Percentiles rank a stretch among this genome's conserved stretches.
These are phyloP conservation scores for Lithobates pipiens DNA, from an alignment of 2,797 vertebrate species.

Conservation along the genomic window DNA sequence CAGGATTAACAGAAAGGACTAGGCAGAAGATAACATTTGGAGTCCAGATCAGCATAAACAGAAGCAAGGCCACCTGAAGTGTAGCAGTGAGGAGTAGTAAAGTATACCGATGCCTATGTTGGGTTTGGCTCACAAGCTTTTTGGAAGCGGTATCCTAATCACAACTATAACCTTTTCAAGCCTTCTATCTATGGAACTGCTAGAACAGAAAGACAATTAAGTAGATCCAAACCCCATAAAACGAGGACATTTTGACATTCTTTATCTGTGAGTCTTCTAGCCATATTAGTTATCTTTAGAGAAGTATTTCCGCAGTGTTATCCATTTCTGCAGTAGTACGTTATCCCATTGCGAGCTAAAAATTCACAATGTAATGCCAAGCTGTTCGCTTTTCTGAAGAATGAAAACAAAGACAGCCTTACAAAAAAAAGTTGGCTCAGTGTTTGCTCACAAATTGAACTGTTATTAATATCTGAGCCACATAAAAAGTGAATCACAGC, in stretches of 20 bases:
- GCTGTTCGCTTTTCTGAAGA: slow-evolving; percentile 7
- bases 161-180: too few relatives aligned
- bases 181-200: too few relatives aligned
- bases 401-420: slow-evolving; percentile 33
- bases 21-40: too few relatives aligned
- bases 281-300: not conserved
- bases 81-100: too few relatives aligned
- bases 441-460: slow-evolving; percentile 22
- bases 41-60: too few relatives aligned
- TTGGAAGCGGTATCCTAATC: too few relatives aligned
- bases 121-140: too few relatives aligned
- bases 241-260: not conserved
- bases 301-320: slow-evolving; percentile 13
- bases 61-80: too few relatives aligned
- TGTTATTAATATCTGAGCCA: slow-evolving; percentile 38
- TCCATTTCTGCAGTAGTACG: slow-evolving; percentile 7
- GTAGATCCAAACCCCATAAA: too few relatives aligned
- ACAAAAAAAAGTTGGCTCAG: slow-evolving; percentile 11
- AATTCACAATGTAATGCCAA: slow-evolving; percentile 30
- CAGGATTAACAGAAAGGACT: too few relatives aligned
- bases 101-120: too few relatives aligned
- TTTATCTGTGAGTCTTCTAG: not conserved
- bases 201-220: too few relatives aligned
- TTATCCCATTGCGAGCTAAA: slow-evolving; percentile 31
- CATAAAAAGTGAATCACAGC: slow-evolving; percentile 26